These are phyloP conservation scores for Delia radicum DNA, from an alignment of 1,140 invertebrate genomes.

Conservation along the genomic window DNA sequence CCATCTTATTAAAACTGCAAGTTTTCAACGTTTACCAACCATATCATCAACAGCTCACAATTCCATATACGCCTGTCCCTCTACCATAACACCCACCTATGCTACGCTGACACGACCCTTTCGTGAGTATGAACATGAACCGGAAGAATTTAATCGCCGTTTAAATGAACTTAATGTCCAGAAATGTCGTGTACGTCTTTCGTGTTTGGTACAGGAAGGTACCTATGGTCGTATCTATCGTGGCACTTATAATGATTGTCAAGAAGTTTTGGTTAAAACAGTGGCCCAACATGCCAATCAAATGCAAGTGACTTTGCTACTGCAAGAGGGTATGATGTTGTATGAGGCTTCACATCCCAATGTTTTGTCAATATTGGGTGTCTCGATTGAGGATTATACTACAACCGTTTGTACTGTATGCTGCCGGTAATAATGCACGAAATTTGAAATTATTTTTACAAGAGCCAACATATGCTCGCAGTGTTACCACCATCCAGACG, in stretches of 20 bases:
- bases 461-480: slow-evolving; percentile 61
- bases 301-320: slow-evolving; percentile 76
- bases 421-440: slow-evolving; percentile 72
- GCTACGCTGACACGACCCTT: slow-evolving; percentile 52
- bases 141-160: slow-evolving; percentile 55
- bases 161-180: slow-evolving; percentile 52
- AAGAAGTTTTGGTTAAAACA: slow-evolving; percentile 85
- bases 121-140: slow-evolving; percentile 53
- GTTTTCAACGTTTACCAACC: slow-evolving; percentile 51
- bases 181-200: slow-evolving; percentile 72
- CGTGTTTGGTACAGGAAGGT: slow-evolving; percentile 78
- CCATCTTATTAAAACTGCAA: slow-evolving; percentile 51
- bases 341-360: slow-evolving; percentile 84
- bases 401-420: slow-evolving; percentile 86
- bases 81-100: slow-evolving; percentile 49
- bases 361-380: slow-evolving; percentile 80
- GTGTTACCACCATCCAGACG: slow-evolving; percentile 88
- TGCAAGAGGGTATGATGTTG: slow-evolving; percentile 85
- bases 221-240: slow-evolving; percentile 88
- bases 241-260: slow-evolving; percentile 75
- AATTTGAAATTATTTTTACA: slow-evolving; percentile 86
- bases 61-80: slow-evolving; percentile 52
- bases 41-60: slow-evolving; percentile 50
- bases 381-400: slow-evolving; percentile 82
- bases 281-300: slow-evolving; percentile 68